A percentile compares a stretch with the other conserved stretches of the same genome.
These are phyloP conservation scores for Pteropus alecto DNA, from an alignment of 2,113 vertebrate genomes.

Conservation along the genomic window DNA sequence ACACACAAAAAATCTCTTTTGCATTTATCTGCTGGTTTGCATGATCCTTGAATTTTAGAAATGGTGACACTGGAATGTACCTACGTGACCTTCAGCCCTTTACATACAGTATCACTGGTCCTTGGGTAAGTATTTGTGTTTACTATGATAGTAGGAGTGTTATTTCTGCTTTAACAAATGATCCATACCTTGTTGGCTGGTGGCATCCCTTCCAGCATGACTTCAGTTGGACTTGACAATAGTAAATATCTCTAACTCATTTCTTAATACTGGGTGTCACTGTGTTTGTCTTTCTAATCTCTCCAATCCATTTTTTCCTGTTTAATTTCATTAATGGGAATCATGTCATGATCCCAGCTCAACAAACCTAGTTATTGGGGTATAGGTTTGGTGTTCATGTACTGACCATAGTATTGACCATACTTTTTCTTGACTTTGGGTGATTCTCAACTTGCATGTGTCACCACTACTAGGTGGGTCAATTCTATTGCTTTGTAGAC, in stretches of 20 bases:
- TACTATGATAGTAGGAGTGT: not conserved
- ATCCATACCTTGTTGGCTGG: not conserved
- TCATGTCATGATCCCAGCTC: not conserved
- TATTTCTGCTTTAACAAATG: not conserved
- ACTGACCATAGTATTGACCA: not conserved
- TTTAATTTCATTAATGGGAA: not conserved
- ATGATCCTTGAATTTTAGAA: not conserved
- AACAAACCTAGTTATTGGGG: not conserved
- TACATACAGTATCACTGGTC: not conserved
- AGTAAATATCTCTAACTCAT: not conserved
- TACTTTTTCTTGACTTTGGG: not conserved
- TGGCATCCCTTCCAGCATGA: not conserved
- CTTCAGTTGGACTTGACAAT: not conserved
- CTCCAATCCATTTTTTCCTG: not conserved
- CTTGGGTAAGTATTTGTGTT: not conserved
- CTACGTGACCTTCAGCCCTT: not conserved
- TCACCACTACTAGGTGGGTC: not conserved
- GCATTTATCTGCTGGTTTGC: not conserved
- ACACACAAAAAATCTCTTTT: not conserved
- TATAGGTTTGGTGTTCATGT: not conserved
- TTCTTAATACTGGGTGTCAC: not conserved
- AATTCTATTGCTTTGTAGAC: not conserved
- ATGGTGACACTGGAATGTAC: not conserved
- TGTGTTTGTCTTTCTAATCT: not conserved
- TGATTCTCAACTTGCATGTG: conserved; percentile 11